A percentile compares a stretch with the other conserved stretches of the same genome.
phyloP scores from a whole-genome alignment of 2,113 vertebrate species.

The Otis tarda region DNA sequence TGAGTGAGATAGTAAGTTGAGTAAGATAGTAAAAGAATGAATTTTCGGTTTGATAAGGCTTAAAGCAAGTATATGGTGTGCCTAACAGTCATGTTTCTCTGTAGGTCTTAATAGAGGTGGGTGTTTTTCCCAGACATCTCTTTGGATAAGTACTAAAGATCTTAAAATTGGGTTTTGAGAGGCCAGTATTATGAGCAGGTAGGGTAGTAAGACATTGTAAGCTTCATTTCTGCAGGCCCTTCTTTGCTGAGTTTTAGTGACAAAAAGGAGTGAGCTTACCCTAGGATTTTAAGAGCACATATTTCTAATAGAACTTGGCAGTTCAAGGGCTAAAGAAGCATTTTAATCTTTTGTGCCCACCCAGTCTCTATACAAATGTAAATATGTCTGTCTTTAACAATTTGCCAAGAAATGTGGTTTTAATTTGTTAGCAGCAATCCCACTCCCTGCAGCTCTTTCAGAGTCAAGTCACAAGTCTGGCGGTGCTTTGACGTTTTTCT shows the following conservation, averaged over 20 bases:
- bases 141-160: not conserved
- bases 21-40: not conserved
- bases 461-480: constrained; percentile 57
- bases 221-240: not conserved
- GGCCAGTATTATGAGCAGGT: not conserved
- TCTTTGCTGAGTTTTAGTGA: not conserved
- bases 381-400: constrained; percentile 75
- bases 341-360: constrained; percentile 76
- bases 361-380: constrained; percentile 80
- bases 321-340: constrained; percentile 71
- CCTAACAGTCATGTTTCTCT: not conserved
- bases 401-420: constrained; percentile 81
- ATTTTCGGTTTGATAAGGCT: not conserved
- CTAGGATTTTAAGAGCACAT: constrained; percentile 55
- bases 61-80: not conserved
- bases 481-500: constrained; percentile 62
- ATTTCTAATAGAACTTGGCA: constrained; percentile 75
- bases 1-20: not conserved
- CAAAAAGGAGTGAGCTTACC: constrained; percentile 47
- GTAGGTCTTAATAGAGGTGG: not conserved
- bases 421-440: constrained; percentile 72
- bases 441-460: constrained; percentile 47
- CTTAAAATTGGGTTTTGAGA: not conserved
- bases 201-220: not conserved
- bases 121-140: not conserved